Percentiles rank a stretch among this genome's conserved stretches.
Conservation (phyloP, 1,140 invertebrate species). For the Drosophila pseudoobscura region DNA sequence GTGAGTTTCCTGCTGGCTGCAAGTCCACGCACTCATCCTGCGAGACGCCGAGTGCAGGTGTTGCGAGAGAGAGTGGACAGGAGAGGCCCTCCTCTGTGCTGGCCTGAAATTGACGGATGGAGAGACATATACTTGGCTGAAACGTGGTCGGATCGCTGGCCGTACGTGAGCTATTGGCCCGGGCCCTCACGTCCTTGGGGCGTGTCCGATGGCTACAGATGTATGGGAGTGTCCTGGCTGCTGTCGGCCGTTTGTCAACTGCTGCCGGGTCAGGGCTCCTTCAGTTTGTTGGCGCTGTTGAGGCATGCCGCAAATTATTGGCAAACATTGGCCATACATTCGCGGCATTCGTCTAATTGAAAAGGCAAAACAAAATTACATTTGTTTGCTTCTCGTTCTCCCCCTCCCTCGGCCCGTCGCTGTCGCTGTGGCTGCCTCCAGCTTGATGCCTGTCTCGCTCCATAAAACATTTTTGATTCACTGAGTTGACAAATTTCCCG, state of each 20-base stretch:
- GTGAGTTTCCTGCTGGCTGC: constrained; percentile 30
- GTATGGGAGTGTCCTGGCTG: constrained; percentile 38
- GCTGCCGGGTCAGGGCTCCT: constrained; percentile 3
- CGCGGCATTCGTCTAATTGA: constrained; percentile 58
- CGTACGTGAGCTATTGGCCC: constrained; percentile 42
- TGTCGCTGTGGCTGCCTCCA: constrained; percentile 5
- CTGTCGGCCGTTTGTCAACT: constrained; percentile 61
- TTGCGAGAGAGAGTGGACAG: too few species aligned
- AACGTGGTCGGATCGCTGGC: constrained; percentile 47
- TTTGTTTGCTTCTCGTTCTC: constrained; percentile 29
- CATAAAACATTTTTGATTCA: constrained; percentile 73
- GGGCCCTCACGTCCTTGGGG: constrained; percentile 12
- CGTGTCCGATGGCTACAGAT: constrained; percentile 72
- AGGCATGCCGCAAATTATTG: constrained; percentile 36
- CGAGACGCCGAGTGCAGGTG: too few species aligned
- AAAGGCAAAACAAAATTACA: constrained; percentile 53
- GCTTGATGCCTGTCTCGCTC: constrained; percentile 46
- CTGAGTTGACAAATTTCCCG: constrained; percentile 73
- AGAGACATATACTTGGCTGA: constrained; percentile 14
- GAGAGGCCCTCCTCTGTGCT: too few species aligned
- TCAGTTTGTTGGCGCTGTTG: constrained; percentile 10
- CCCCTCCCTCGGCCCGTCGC: neutral
- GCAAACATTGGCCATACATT: constrained; percentile 57
- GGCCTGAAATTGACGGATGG: too few species aligned
- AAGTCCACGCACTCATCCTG: constrained; percentile 43